A percentile compares a stretch with the other conserved stretches of the same genome.
Conservation (phyloP, 2,888 invertebrate genomes). For the Acholoe squamosa region DNA sequence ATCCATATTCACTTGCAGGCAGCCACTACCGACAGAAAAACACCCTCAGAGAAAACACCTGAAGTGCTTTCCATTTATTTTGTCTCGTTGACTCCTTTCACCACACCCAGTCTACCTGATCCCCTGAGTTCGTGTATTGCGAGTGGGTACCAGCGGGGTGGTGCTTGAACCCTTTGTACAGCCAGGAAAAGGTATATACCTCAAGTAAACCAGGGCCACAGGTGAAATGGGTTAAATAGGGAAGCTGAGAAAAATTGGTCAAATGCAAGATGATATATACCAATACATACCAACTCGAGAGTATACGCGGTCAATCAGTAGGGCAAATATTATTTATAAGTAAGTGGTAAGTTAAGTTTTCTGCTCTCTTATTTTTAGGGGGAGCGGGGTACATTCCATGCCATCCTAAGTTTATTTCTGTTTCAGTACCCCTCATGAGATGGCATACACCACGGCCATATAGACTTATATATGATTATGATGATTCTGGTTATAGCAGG, state of each 20-base stretch:
- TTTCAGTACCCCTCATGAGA: no score
- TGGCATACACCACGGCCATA: no score
- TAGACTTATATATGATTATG: no score
- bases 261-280: background rate
- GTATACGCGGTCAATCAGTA: no score
- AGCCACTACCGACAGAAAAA: background rate
- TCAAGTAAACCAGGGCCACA: background rate
- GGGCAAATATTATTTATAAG: no score
- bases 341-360: no score
- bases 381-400: no score
- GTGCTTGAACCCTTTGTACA: background rate
- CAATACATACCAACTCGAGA: background rate
- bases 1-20: slow-evolving; percentile 14
- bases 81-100: background rate
- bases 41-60: background rate
- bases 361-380: no score
- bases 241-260: background rate
- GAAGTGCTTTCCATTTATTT: background rate
- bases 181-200: background rate
- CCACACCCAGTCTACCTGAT: slow-evolving; percentile 7
- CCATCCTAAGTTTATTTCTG: no score
- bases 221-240: background rate
- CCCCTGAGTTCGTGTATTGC: background rate
- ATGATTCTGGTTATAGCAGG: no score
- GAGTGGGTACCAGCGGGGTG: background rate